phyloP scores from a whole-genome alignment of 2,888 invertebrate species.

The Cantharis rustica region DNA sequence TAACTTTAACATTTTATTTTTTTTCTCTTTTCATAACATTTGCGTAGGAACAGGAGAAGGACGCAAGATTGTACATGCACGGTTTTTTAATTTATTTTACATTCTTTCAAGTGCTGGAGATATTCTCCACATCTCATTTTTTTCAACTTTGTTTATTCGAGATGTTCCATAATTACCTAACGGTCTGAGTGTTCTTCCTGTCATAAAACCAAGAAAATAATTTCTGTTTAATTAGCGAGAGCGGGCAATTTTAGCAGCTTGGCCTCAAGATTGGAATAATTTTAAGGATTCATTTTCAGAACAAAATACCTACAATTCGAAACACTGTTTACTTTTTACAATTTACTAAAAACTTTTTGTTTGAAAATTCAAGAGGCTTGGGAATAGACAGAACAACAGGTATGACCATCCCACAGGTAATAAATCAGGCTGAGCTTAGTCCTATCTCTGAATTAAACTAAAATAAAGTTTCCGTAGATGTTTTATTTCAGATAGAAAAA shows the following conservation, averaged over 20 bases:
- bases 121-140: background rate
- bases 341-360: background rate
- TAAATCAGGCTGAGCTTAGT: background rate
- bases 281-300: background rate
- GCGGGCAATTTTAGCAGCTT: background rate
- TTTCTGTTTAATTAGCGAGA: background rate
- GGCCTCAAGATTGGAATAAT: background rate
- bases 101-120: background rate
- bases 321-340: background rate
- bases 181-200: background rate
- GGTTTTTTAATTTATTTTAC: background rate
- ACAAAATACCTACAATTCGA: background rate
- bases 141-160: background rate
- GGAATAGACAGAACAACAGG: constrained; percentile 1
- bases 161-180: background rate
- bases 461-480: background rate
- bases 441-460: background rate
- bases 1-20: background rate
- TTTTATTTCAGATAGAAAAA: background rate
- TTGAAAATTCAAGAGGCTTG: background rate
- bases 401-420: background rate
- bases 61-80: background rate
- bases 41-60: background rate
- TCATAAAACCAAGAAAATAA: background rate
- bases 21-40: background rate